phyloP scores from a whole-genome alignment of 2,888 invertebrate species.

The Sarcophaga rosellei region DNA sequence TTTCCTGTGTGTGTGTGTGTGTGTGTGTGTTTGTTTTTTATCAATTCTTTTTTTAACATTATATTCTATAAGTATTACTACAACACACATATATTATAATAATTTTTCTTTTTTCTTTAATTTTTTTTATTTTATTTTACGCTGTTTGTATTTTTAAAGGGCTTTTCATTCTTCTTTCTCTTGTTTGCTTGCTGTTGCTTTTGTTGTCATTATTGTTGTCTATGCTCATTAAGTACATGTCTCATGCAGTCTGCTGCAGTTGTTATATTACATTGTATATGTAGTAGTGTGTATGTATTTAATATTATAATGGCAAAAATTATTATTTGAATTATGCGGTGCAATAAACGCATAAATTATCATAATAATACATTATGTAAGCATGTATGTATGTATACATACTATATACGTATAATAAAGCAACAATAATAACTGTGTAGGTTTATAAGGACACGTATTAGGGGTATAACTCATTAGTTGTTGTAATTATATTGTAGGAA shows the following conservation, averaged over 20 bases:
- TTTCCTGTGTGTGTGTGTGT: neutral
- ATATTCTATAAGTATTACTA: conserved; percentile 18
- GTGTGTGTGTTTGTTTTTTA: neutral
- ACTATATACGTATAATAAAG: neutral
- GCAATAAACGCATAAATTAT: conserved; percentile 67
- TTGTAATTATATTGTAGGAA: too few species aligned
- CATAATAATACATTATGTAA: conserved; percentile 38
- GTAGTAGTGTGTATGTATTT: neutral
- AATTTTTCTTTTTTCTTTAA: neutral
- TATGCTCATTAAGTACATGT: conserved; percentile 10
- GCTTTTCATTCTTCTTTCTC: neutral
- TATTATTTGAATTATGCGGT: conserved; percentile 64
- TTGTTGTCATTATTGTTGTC: conserved; percentile 35
- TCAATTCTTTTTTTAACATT: neutral
- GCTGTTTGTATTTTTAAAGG: neutral
- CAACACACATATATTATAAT: neutral
- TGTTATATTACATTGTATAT: conserved; percentile 2
- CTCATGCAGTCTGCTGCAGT: conserved; percentile 23
- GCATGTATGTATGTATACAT: neutral
- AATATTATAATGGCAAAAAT: conserved; percentile 42
- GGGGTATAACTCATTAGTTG: too few species aligned
- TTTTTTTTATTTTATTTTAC: neutral
- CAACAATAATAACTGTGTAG: neutral
- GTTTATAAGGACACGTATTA: too few species aligned
- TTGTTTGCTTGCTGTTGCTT: neutral